Base-by-base conservation (phyloP, 2,888 invertebrate genomes). In the Athrips mouffetella region DNA sequence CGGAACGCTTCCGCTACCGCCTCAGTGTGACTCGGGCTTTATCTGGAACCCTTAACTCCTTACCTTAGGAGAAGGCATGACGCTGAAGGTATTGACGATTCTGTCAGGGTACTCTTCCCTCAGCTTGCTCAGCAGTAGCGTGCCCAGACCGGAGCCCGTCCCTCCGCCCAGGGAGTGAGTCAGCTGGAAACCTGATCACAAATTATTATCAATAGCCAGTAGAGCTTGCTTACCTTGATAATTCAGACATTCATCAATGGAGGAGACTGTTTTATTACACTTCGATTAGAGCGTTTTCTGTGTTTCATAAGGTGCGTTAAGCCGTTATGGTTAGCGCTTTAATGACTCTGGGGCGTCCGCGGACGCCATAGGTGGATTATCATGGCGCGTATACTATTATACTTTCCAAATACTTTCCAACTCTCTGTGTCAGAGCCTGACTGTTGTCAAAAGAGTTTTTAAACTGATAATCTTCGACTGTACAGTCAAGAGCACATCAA, bases 51-150 rank as follows among this genome's bases (percentile, higher is more conserved):
- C n/a, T 18, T 8, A 8, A 1, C 2, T 6, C 1, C 2, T 29
- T 60, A 92, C 94, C 90, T 95, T 95, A 7, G 95, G 95, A 3
- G 94, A 94, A 15, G 95, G 95, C 64, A 94, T 92, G 40, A 95
- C 94, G 40, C 93, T 94, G 84, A 94, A 95, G 0, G 94, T 93
- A 69, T 91, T 93, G 89, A 95, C 93, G 65, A 96, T 95, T 60
- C 95, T 89, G 80, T 95, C 95, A 0, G 95, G 95, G 73, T 94
- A 96, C 74, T 96, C 95, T 76, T 95, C 95, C 13, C 94, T 90
- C 51, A 95, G 92, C 77, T 95, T 95, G 61, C 93, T 92, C 57
- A 94, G 93, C 31, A 95, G 88, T 46, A 96, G 80, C 0, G 95
- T 95, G 21, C 95, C 95, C 81, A 96, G 90, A 3, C 95, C 95